Conservation (phyloP, 2,797 vertebrate species). For the Siniperca obscura region DNA sequence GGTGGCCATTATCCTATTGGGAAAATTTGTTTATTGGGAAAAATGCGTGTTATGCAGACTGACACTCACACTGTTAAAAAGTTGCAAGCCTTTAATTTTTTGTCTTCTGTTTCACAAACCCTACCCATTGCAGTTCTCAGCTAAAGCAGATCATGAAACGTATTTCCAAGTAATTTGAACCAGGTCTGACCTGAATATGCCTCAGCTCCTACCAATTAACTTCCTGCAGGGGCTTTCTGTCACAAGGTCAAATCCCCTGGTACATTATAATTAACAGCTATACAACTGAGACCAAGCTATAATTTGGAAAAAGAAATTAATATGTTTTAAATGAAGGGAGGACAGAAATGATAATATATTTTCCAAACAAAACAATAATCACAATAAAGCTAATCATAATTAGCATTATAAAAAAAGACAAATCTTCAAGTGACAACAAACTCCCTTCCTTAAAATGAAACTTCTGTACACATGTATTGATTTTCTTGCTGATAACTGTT, state of each 20-base stretch:
- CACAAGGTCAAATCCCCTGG: slow-evolving; percentile 68
- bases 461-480: neutral
- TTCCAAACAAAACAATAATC: slow-evolving; percentile 33
- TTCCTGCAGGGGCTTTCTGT: slow-evolving; percentile 59
- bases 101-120: slow-evolving; percentile 15
- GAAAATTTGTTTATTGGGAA: neutral
- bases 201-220: slow-evolving; percentile 68
- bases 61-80: neutral
- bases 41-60: no score
- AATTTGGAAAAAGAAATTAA: slow-evolving; percentile 31
- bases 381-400: neutral
- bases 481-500: neutral
- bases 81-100: neutral
- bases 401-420: neutral
- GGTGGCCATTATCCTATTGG: neutral
- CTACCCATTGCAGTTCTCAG: slow-evolving; percentile 7
- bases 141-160: slow-evolving; percentile 51
- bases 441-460: neutral
- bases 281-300: slow-evolving; percentile 48
- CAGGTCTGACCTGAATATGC: slow-evolving; percentile 68
- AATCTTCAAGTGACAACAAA: neutral
- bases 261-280: slow-evolving; percentile 71
- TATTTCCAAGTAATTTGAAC: slow-evolving; percentile 51
- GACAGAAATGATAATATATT: slow-evolving; percentile 1
- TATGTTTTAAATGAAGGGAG: slow-evolving; percentile 16